Conservation (phyloP, 2,797 vertebrate species). For the Coccyzus lansbergi region DNA sequence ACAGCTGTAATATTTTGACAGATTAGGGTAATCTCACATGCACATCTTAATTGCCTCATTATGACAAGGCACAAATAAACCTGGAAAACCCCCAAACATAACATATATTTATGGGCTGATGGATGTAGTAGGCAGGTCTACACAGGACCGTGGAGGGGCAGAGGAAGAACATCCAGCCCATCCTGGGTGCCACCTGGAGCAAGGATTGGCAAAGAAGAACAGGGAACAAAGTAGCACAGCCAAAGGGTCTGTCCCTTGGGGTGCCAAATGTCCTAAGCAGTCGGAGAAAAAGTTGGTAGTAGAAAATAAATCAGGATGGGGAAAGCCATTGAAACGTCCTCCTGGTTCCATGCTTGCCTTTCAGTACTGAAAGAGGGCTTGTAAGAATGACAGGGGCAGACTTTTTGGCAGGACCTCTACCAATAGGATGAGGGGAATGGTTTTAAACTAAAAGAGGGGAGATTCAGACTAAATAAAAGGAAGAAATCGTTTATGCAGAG, state of each 20-base stretch:
- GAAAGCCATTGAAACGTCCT: neutral
- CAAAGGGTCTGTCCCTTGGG: neutral
- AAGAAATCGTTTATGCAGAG: no score
- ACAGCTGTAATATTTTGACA: slow-evolving; percentile 16
- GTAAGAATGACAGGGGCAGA: no score
- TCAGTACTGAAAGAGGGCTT: neutral
- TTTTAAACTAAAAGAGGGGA: neutral
- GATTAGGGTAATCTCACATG: slow-evolving; percentile 20
- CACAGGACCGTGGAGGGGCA: neutral
- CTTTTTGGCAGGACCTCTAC: no score
- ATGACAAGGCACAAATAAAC: neutral
- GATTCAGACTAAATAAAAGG: no score
- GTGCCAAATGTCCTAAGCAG: rapidly evolving
- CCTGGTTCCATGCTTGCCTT: neutral
- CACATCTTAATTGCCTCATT: slow-evolving; percentile 59
- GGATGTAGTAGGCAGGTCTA: neutral
- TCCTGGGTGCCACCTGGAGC: neutral
- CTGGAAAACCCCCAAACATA: neutral
- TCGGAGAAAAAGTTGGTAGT: neutral
- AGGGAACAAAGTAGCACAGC: neutral
- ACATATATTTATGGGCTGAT: neutral
- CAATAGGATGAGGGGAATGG: neutral
- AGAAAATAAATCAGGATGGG: neutral
- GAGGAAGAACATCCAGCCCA: neutral
- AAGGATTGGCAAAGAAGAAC: neutral